Percentiles rank a stretch among this genome's conserved stretches.
These are phyloP conservation scores for Telmatochromis sp. DNA, from an alignment of 2,113 vertebrate species.

Conservation along the genomic window DNA sequence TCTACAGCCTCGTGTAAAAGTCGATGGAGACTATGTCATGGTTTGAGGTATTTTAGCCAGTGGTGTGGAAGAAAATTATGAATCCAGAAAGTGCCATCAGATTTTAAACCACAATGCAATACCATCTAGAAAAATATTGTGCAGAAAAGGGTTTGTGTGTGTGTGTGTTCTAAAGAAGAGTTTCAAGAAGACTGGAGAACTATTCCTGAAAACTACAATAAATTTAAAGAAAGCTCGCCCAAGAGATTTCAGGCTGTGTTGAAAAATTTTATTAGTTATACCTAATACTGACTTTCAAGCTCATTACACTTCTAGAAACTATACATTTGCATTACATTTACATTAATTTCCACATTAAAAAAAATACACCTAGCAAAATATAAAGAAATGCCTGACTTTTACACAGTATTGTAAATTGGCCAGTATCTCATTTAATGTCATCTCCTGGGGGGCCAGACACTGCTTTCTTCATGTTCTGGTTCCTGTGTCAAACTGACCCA, in stretches of 20 bases:
- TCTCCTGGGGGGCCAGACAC: not conserved
- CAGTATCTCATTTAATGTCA: not conserved
- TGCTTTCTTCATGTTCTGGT: not conserved
- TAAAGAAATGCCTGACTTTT: not conserved
- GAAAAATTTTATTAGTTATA: not conserved
- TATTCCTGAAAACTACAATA: not conserved
- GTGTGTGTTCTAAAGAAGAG: not conserved
- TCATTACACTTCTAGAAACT: not conserved
- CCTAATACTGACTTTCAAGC: not conserved
- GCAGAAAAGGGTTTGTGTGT: not conserved
- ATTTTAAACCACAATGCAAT: not conserved
- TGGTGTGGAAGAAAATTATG: not conserved
- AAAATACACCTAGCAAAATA: not conserved
- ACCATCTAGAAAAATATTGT: not conserved
- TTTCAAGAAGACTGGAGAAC: not conserved
- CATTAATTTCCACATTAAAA: not conserved
- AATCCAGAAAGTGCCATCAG: not conserved
- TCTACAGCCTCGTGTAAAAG: not conserved
- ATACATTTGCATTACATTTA: too few species aligned
- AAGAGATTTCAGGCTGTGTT: not conserved
- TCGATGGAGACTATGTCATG: not conserved
- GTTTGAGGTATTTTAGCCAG: not conserved
- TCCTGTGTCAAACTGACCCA: not conserved
- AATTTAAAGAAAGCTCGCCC: not conserved
- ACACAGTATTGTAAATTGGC: not conserved